Conservation (phyloP, 2,797 vertebrate species). For the Diglossa cyanea region DNA sequence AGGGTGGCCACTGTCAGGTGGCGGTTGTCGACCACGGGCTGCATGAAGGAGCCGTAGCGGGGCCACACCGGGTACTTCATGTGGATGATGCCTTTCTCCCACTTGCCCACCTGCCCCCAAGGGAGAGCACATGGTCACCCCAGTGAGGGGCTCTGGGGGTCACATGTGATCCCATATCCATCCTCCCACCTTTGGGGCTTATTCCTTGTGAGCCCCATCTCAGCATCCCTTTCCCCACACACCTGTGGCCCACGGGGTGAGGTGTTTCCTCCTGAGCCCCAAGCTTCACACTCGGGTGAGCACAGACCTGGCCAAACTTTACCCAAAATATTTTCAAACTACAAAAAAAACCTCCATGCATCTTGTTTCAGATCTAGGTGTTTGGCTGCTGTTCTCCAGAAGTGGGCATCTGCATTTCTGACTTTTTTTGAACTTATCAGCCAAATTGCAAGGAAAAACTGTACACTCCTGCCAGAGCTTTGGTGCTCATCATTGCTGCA, state of each 20-base stretch:
- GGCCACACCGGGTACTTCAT: constrained; percentile 98
- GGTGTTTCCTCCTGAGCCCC: neutral
- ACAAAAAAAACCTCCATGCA: rapidly evolving
- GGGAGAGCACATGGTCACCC: neutral
- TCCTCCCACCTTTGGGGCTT: neutral
- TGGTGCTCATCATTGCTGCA: neutral
- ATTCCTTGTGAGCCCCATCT: neutral
- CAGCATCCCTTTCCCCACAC: neutral
- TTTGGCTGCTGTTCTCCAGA: neutral
- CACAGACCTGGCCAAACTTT: neutral
- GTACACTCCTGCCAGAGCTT: neutral
- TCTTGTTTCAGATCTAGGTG: neutral
- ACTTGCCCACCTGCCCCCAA: constrained; percentile 88
- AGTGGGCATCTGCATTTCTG: neutral
- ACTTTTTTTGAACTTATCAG: neutral
- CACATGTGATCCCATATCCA: rapidly evolving
- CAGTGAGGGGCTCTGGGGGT: rapidly evolving
- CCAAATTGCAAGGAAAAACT: neutral
- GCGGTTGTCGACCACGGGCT: constrained; percentile 88
- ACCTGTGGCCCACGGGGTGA: neutral
- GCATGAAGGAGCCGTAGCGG: constrained; percentile 88
- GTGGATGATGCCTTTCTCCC: constrained; percentile 87
- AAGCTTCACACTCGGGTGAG: neutral
- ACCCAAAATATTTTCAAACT: neutral
- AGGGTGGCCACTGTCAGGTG: constrained; percentile 95